Conservation (phyloP, 1,140 invertebrate genomes). For the Chymomyza costata region DNA sequence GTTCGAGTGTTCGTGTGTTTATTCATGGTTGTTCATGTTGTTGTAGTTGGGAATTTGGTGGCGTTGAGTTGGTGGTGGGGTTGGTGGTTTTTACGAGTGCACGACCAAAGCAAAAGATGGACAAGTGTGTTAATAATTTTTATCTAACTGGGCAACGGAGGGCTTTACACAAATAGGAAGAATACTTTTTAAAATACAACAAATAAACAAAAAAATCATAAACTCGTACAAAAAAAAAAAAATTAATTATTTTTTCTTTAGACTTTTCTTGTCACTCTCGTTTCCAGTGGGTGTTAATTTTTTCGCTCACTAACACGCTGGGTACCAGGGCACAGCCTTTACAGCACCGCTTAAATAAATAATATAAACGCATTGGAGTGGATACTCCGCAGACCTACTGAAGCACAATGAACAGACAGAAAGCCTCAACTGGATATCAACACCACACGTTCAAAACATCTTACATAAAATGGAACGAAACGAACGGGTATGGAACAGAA, state of each 20-base stretch:
- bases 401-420: background rate
- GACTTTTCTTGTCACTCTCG: slow-evolving; percentile 4
- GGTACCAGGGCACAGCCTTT: background rate
- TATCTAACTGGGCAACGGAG: slow-evolving; percentile 25
- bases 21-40: slow-evolving; percentile 29
- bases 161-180: slow-evolving; percentile 19
- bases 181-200: background rate
- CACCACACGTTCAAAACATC: slow-evolving; percentile 21
- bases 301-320: slow-evolving; percentile 48
- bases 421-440: slow-evolving; percentile 37
- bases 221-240: slow-evolving; percentile 6
- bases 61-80: slow-evolving; percentile 26
- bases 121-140: slow-evolving; percentile 50
- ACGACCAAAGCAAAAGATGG: slow-evolving; percentile 43
- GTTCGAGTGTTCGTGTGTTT: slow-evolving; percentile 32
- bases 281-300: slow-evolving; percentile 56
- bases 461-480: slow-evolving; percentile 50
- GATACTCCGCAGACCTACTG: too few relatives aligned
- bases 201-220: slow-evolving; percentile 8
- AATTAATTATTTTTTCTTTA: slow-evolving; percentile 22
- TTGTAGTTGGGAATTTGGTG: slow-evolving; percentile 22
- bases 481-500: slow-evolving; percentile 31
- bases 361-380: too few relatives aligned
- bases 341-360: too few relatives aligned
- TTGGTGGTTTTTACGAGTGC: slow-evolving; percentile 42